phyloP scores from a whole-genome alignment of 2,888 invertebrate species.

The Acronicta psi region DNA sequence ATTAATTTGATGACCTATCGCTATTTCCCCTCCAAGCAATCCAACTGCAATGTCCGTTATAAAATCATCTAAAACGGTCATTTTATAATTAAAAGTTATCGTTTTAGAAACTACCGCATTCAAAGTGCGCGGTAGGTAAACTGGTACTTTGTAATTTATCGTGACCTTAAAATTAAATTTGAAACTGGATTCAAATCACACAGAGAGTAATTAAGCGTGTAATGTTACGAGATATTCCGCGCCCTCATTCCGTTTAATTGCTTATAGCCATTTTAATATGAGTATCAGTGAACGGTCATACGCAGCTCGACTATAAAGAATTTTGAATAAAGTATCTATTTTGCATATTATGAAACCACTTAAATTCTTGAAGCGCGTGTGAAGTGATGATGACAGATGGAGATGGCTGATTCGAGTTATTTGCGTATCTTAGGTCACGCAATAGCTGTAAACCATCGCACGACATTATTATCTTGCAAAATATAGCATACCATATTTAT shows the following conservation, averaged over 20 bases:
- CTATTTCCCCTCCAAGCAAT: constrained; percentile 32
- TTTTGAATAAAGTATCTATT: constrained; percentile 35
- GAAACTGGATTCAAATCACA: constrained; percentile 55
- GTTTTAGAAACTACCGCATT: constrained; percentile 46
- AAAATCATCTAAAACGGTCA: constrained; percentile 22
- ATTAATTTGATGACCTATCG: constrained; percentile 35
- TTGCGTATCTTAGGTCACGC: constrained; percentile 54
- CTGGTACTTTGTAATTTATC: constrained; percentile 47
- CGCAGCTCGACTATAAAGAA: constrained; percentile 28
- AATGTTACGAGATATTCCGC: constrained; percentile 53
- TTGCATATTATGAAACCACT: constrained; percentile 45
- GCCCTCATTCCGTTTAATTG: constrained; percentile 51
- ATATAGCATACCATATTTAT: constrained; percentile 6
- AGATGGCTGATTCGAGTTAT: constrained; percentile 56
- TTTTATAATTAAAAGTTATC: constrained; percentile 40
- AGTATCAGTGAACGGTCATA: constrained; percentile 46
- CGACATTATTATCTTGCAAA: constrained; percentile 35
- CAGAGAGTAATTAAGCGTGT: constrained; percentile 51
- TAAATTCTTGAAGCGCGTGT: constrained; percentile 50
- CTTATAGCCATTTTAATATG: constrained; percentile 49
- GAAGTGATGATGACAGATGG: constrained; percentile 64
- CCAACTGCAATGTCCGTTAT: constrained; percentile 30
- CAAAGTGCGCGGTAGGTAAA: constrained; percentile 43
- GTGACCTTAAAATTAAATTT: constrained; percentile 52
- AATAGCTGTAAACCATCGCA: constrained; percentile 35